phyloP scores from a whole-genome alignment of 53 echinoderm and acorn worm species.

The Henricia sp. region DNA sequence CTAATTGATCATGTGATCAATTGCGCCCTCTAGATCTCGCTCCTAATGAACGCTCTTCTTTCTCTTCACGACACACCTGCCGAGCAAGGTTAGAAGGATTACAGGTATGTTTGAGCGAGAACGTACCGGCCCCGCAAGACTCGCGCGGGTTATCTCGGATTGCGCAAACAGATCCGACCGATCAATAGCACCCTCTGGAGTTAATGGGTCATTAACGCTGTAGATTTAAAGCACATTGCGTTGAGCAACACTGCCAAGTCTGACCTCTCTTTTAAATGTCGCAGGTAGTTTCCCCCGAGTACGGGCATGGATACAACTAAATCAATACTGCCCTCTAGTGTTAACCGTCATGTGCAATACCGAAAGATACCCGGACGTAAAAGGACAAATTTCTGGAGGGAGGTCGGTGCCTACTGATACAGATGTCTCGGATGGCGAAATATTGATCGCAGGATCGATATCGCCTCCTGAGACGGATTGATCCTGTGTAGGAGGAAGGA shows the following conservation, averaged over 20 bases:
- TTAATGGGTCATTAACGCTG: slow-evolving; percentile 36
- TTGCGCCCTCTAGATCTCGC: slow-evolving; percentile 32
- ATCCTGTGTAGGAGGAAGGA: slow-evolving; percentile 3
- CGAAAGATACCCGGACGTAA: neutral
- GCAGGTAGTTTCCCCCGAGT: neutral
- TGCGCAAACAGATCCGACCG: neutral
- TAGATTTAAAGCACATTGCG: slow-evolving; percentile 4
- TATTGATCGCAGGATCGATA: slow-evolving; percentile 24
- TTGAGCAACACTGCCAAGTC: neutral
- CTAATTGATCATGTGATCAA: neutral
- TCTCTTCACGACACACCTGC: neutral
- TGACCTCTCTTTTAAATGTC: slow-evolving; percentile 15
- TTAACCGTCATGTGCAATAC: slow-evolving; percentile 8
- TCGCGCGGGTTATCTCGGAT: neutral
- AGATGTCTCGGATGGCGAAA: slow-evolving; percentile 29
- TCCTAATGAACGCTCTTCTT: slow-evolving; percentile 8
- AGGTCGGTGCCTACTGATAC: neutral
- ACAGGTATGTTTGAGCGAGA: neutral
- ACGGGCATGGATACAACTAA: slow-evolving; percentile 17
- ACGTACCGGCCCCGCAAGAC: neutral
- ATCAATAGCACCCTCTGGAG: slow-evolving; percentile 46
- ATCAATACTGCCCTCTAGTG: slow-evolving; percentile 52
- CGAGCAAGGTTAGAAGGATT: slow-evolving; percentile 3
- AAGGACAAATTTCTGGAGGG: neutral
- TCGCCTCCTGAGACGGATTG: slow-evolving; percentile 11